Base-by-base conservation (phyloP, 1,140 invertebrate genomes). In the Macrocentrus cingulum region DNA sequence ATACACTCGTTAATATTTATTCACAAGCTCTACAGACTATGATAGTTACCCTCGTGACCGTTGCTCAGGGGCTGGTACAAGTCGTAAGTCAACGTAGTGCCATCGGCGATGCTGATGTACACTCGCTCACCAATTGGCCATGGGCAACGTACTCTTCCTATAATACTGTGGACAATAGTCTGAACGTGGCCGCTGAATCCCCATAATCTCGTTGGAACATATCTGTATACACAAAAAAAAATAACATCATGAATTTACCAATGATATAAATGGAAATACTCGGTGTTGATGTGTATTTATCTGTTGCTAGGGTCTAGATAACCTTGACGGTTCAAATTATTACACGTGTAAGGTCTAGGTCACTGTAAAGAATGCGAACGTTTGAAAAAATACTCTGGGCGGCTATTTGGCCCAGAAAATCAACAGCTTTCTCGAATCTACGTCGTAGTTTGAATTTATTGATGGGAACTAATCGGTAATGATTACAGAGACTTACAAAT, bases 151-250 rank as follows among this genome's bases (percentile, higher is more conserved):
- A 93, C 88, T 45, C 93, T 84, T 1, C 93, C 92, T 61, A 96
- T 87, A 60, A 95, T 85, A 65, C 91, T 95, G 80, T 96, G 94
- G 13, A 95, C 77, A 39, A 95, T 89, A 0, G 94, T 96, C 73
- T 97, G 94, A 18, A 96, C 84, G 77, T 97, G 94, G 3, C 94
- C 94, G 77, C 91, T 95, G 68, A 93, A 94, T 41, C 94, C 94
- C 94, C 94, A 97, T 65, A 97, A 71, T 58, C 90, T 80, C n/a
- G 93, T 92, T 41, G 94, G 93, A 62, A 89, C 82, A 74, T 95
- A 97, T 37, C 94, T 97, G 77, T 37, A 87, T 83, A 4, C 9
- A 56, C 62, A 67, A 68, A 63, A 64, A 67, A 37, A 58, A 61
- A 50, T 37, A 42, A 36, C 29, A 29, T 34, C 19, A 46, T 34